Evolutionary conservation across 2,113 vertebrate species (phyloP), one percentile per base, ranked within the genome.

Genomic region (Sinosuthora webbiana): DNA sequence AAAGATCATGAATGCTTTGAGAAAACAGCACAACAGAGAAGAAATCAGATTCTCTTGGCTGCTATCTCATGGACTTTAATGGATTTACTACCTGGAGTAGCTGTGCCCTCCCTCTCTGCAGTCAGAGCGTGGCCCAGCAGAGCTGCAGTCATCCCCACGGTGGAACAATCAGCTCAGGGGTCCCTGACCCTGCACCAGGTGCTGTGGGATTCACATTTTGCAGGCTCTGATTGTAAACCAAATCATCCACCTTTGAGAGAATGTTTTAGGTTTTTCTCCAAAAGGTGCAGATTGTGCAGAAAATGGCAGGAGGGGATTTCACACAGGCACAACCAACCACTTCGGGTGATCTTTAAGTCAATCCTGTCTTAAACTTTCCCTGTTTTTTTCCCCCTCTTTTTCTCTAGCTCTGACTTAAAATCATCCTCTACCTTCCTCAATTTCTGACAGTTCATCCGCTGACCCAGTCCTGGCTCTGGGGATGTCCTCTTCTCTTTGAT

Each of bases 121-220:
- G 59, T 4, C 59, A 25, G 21, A 64, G 52, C 37, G 13, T 81
- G 4, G 11, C 11, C 30, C 42, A 41, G 42, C 35, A 28, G 37
- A 11, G 67, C 24, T 49, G 8, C 37, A 6, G 13, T 4, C 6
- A 0, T 4, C 21, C 33, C 33, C 44, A 11, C 0, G 45, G 49
- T 9, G 44, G 6, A 4, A 9, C 13, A 23, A 9, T 12, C 16
- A 15, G 68, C 9, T 44, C 76, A 35, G 24, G 30, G 49, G 11
- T 9, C 39, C 22, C 73, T 6, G 35, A 5, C 30, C 55, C 21
- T 78, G 30, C 56, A 7, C 64, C 31, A 31, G 4, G 7, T 23
- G 19, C 2, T 4, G 57, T 3, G 11, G 35, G 45, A 35, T 27
- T 25, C 22, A 6, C 1, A 0, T 28, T 62, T 33, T n/a, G 4